Evolutionary conservation across 2,797 vertebrate species (phyloP).

Genomic region (Miichthys miiuy): DNA sequence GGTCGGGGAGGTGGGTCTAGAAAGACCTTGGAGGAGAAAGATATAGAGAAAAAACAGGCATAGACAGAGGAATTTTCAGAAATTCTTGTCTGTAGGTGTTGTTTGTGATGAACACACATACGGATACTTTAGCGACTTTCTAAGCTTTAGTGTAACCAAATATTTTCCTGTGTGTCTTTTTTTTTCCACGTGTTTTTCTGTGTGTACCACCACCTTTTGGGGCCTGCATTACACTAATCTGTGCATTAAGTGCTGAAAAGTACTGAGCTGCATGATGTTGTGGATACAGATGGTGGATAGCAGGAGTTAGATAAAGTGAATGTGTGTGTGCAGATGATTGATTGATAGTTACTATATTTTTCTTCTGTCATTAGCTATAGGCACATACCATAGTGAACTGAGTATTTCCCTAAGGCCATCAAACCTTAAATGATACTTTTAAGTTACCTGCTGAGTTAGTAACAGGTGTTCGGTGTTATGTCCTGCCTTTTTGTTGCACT

Average conservation of each 20-base stretch:
- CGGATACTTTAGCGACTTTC: neutral
- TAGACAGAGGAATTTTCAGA: neutral
- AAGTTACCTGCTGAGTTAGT: neutral
- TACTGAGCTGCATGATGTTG: neutral
- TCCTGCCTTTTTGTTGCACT: neutral
- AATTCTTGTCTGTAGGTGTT: constrained; percentile 13
- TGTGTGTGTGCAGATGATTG: neutral
- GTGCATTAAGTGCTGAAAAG: neutral
- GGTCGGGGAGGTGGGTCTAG: neutral
- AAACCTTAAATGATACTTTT: constrained; percentile 18
- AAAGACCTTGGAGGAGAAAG: constrained; percentile 17
- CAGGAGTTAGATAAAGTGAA: neutral
- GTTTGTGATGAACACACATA: constrained; percentile 30
- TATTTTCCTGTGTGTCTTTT: neutral
- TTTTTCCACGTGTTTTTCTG: neutral
- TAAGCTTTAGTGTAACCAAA: neutral
- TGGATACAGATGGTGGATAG: neutral
- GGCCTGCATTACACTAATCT: neutral
- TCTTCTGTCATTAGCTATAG: neutral
- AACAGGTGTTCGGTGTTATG: neutral
- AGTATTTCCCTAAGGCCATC: constrained; percentile 14
- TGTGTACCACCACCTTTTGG: neutral
- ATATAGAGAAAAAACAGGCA: constrained; percentile 15
- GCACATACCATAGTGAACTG: constrained; percentile 14
- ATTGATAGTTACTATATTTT: constrained; percentile 17